Conservation (phyloP, 2,888 invertebrate genomes). For the Hemaris fuciformis region DNA sequence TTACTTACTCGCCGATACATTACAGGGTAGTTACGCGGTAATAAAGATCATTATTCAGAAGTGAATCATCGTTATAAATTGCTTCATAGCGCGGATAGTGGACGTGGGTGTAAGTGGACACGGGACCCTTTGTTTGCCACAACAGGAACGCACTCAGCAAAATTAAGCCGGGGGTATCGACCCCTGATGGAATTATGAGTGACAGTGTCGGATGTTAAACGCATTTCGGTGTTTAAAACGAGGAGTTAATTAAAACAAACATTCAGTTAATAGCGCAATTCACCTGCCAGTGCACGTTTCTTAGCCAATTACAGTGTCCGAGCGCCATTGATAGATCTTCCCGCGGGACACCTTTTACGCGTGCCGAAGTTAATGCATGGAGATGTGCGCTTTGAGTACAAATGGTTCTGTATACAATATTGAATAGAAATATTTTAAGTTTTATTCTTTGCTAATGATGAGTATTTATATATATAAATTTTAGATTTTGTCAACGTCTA, state of each 20-base stretch:
- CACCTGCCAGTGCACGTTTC: conserved; percentile 60
- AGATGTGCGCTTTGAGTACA: conserved; percentile 8
- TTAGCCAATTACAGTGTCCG: conserved; percentile 59
- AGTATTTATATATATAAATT: too few species aligned
- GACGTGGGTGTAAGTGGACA: conserved; percentile 68
- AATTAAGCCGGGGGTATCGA: conserved; percentile 72
- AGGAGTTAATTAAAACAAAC: conserved; percentile 34
- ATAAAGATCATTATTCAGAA: conserved; percentile 51
- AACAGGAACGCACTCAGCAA: conserved; percentile 74
- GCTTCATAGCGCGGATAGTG: conserved; percentile 60
- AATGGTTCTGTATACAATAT: not conserved
- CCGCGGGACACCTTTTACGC: conserved; percentile 54
- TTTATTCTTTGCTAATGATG: too few species aligned
- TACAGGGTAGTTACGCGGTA: conserved; percentile 40
- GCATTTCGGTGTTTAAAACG: conserved; percentile 16
- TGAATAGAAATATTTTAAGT: not conserved
- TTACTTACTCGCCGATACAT: conserved; percentile 49
- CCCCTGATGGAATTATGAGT: conserved; percentile 37
- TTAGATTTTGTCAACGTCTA: too few species aligned
- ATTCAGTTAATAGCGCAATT: conserved; percentile 50
- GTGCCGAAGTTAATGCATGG: conserved; percentile 42
- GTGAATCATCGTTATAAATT: conserved; percentile 73
- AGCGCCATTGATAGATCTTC: conserved; percentile 61
- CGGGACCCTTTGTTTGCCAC: conserved; percentile 75
- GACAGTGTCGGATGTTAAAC: conserved; percentile 6